A percentile compares a stretch with the other conserved stretches of the same genome.
Conservation (phyloP, 2,888 invertebrate genomes). For the Polydrusus cervinus region DNA sequence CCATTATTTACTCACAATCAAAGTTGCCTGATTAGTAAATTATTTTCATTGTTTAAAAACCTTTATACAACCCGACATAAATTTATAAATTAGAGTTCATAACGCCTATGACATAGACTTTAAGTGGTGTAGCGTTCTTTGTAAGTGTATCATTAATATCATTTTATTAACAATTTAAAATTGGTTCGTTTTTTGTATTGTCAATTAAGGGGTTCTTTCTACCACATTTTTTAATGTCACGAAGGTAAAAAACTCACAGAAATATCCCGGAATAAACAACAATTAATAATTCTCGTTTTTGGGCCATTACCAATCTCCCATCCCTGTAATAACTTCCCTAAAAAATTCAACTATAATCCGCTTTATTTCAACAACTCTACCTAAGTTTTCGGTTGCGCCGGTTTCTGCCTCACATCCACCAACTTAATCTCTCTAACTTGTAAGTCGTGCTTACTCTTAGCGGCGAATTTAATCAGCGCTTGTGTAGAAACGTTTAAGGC, state of each 20-base stretch:
- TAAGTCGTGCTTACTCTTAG: conserved; percentile 84
- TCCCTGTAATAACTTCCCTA: not conserved
- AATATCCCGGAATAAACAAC: too few species aligned
- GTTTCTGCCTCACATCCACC: conserved; percentile 73
- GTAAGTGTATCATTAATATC: too few species aligned
- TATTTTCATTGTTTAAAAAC: too few species aligned
- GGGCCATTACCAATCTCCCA: not conserved
- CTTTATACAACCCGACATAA: too few species aligned
- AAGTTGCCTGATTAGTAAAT: too few species aligned
- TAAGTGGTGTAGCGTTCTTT: too few species aligned
- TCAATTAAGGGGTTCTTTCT: not conserved
- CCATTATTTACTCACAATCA: too few species aligned
- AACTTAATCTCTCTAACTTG: conserved; percentile 87
- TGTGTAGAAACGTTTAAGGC: conserved; percentile 87
- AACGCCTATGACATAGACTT: too few species aligned
- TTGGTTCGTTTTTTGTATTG: conserved; percentile 5
- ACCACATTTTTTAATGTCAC: not conserved
- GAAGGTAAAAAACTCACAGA: not conserved
- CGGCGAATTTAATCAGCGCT: conserved; percentile 88
- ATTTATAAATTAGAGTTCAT: too few species aligned
- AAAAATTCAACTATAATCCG: not conserved
- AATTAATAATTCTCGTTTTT: not conserved
- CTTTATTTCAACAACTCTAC: not conserved
- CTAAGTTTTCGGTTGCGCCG: conserved; percentile 23
- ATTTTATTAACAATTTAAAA: not conserved